Conservation (phyloP, 2,113 vertebrate species). For the Seriola quinqueradiata region DNA sequence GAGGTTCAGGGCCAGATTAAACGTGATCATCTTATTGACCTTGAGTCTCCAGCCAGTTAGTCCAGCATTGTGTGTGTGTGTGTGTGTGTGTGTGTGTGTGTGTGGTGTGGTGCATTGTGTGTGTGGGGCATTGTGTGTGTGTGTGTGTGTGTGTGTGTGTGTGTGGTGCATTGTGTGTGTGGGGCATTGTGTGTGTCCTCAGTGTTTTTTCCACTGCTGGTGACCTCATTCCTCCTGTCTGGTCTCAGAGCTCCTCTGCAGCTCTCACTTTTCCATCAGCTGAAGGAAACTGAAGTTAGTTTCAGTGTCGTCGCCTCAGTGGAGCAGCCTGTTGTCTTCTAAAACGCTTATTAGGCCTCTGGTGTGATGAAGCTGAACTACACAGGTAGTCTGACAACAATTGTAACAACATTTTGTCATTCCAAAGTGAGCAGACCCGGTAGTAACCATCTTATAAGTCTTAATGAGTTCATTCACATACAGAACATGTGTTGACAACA, state of each 20-base stretch:
- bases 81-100: not conserved
- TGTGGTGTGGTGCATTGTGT: not conserved
- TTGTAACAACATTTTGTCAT: not conserved
- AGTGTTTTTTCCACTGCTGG: slow-evolving; percentile 23
- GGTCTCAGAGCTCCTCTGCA: slow-evolving; percentile 38
- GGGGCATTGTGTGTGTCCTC: slow-evolving; percentile 7
- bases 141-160: not conserved
- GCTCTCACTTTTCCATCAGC: slow-evolving; percentile 51
- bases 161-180: not conserved
- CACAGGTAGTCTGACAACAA: not conserved
- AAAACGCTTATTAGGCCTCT: not conserved
- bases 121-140: slow-evolving; percentile 8
- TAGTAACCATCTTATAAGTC: too few relatives aligned
- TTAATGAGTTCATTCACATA: not conserved
- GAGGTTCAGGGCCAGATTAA: too few relatives aligned
- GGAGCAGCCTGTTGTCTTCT: slow-evolving; percentile 47
- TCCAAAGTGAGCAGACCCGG: not conserved
- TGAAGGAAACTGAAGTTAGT: slow-evolving; percentile 38
- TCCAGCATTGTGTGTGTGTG: not conserved
- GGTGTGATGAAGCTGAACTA: not conserved
- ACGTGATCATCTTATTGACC: too few relatives aligned
- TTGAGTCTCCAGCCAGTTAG: too few relatives aligned
- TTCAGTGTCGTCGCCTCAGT: slow-evolving; percentile 26
- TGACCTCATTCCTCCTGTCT: slow-evolving; percentile 5
- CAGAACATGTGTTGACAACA: not conserved